Evolutionary conservation across 2,113 vertebrate genomes (phyloP).

Genomic region (Rhizomys pruinosus): DNA sequence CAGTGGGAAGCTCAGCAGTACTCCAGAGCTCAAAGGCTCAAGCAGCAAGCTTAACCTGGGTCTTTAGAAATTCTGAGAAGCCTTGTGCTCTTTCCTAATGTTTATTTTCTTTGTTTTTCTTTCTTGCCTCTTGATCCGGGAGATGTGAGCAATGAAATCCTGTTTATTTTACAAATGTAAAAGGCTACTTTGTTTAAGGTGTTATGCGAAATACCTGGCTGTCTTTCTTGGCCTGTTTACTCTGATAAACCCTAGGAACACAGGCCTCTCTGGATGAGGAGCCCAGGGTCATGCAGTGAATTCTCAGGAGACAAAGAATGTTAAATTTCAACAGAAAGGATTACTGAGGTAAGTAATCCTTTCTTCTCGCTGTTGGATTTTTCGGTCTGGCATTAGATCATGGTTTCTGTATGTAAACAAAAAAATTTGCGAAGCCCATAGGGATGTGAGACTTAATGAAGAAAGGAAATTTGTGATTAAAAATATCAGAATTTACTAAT

Average conservation of each 20-base stretch:
- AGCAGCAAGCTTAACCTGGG: background rate
- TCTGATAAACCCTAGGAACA: slow-evolving; percentile 63
- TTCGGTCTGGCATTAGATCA: slow-evolving; percentile 39
- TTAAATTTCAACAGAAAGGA: slow-evolving; percentile 69
- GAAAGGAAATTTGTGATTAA: slow-evolving; percentile 37
- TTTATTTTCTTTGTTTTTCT: slow-evolving; percentile 59
- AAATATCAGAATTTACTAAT: slow-evolving; percentile 1
- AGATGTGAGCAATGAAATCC: slow-evolving; percentile 49
- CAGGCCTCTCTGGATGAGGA: slow-evolving; percentile 27
- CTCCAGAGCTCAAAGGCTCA: background rate
- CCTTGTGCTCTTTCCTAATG: background rate
- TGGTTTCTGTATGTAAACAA: slow-evolving; percentile 57
- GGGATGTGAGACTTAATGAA: slow-evolving; percentile 24
- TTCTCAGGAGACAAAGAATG: slow-evolving; percentile 57
- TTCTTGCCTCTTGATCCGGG: slow-evolving; percentile 55
- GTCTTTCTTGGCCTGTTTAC: slow-evolving; percentile 65
- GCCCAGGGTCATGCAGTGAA: background rate
- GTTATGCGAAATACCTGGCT: slow-evolving; percentile 66
- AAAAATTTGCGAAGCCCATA: slow-evolving; percentile 46
- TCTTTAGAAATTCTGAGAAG: background rate
- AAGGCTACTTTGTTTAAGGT: slow-evolving; percentile 71
- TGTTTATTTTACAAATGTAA: slow-evolving; percentile 76
- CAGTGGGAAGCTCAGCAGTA: background rate
- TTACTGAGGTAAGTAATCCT: slow-evolving; percentile 70
- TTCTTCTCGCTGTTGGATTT: slow-evolving; percentile 56